Percentiles rank a stretch among this genome's conserved stretches.
Evolutionary conservation across 2,797 vertebrate species (phyloP).

Genomic region (Pelochelys cantorii): DNA sequence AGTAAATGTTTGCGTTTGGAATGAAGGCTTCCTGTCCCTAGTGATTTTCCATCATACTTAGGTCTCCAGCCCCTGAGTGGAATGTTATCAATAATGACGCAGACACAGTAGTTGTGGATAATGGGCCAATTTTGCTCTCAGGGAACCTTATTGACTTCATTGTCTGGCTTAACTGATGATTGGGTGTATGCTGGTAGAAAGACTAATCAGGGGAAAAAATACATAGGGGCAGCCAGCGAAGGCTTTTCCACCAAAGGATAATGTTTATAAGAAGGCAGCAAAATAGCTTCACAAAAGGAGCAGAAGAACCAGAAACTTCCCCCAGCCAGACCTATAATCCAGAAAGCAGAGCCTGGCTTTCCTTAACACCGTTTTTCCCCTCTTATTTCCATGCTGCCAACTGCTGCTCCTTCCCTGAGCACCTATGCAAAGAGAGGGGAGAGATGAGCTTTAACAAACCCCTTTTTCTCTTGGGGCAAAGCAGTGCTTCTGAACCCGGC

Average conservation of each 20-base stretch:
- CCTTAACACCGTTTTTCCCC: not conserved
- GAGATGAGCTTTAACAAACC: not conserved
- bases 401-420: not conserved
- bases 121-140: constrained; percentile 68
- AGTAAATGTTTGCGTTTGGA: constrained; percentile 58
- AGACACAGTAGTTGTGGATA: constrained; percentile 59
- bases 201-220: constrained; percentile 68
- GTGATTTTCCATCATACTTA: constrained; percentile 65
- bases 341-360: not conserved
- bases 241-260: constrained; percentile 51
- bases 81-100: constrained; percentile 56
- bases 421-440: not conserved
- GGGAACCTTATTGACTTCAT: constrained; percentile 73
- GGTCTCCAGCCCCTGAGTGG: not conserved
- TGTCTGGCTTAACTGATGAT: constrained; percentile 74
- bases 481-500: not conserved
- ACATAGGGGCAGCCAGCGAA: constrained; percentile 65
- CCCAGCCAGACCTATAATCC: constrained; percentile 28
- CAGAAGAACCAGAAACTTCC: constrained; percentile 52
- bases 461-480: not conserved
- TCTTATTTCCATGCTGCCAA: not conserved
- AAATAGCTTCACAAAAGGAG: constrained; percentile 29
- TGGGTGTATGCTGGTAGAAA: constrained; percentile 69
- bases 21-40: constrained; percentile 34
- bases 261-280: constrained; percentile 51